phyloP scores from a whole-genome alignment of 1,140 invertebrate species.

The Parasteatoda tepidariorum region DNA sequence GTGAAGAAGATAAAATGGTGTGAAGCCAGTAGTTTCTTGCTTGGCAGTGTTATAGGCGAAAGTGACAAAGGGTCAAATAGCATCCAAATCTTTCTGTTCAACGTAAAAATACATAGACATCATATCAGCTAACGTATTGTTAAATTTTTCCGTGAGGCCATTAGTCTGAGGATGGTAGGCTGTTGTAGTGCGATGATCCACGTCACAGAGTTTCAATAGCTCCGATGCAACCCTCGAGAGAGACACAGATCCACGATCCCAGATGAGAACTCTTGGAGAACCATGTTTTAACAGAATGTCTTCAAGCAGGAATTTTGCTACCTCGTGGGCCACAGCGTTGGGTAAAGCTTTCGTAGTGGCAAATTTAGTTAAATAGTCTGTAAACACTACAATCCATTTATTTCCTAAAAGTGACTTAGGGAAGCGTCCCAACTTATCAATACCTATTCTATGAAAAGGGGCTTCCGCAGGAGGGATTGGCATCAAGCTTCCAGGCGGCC shows the following conservation, averaged over 20 bases:
- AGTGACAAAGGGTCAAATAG: slow-evolving; percentile 60
- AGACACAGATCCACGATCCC: slow-evolving; percentile 53
- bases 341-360: neutral
- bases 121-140: slow-evolving; percentile 63
- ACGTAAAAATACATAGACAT: slow-evolving; percentile 63
- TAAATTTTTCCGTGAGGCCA: slow-evolving; percentile 64
- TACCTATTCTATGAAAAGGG: neutral
- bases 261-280: slow-evolving; percentile 51
- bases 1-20: slow-evolving; percentile 64
- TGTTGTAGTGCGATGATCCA: too few species aligned
- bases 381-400: neutral
- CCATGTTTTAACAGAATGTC: slow-evolving; percentile 60
- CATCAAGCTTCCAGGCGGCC: neutral
- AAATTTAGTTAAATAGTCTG: neutral
- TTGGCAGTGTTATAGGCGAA: slow-evolving; percentile 12
- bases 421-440: too few species aligned
- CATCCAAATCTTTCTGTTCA: slow-evolving; percentile 65
- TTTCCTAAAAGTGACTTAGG: neutral
- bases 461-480: neutral
- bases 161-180: slow-evolving; percentile 65
- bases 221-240: too few species aligned
- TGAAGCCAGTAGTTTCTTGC: slow-evolving; percentile 62
- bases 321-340: neutral
- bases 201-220: too few species aligned
- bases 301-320: slow-evolving; percentile 64